phyloP scores from a whole-genome alignment of 1,140 invertebrate species.

The Grapholita molesta region DNA sequence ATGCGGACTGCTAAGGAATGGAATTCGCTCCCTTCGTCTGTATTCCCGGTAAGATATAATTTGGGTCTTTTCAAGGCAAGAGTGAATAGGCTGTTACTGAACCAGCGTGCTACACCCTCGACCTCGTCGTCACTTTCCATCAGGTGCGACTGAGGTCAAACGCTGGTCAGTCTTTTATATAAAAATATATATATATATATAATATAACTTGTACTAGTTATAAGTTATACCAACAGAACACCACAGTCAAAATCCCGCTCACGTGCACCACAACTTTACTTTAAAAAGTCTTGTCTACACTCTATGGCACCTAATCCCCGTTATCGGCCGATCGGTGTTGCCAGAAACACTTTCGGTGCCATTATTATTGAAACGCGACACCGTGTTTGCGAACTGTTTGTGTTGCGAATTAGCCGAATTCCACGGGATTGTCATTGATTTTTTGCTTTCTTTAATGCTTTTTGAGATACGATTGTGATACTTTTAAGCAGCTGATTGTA shows the following conservation, averaged over 20 bases:
- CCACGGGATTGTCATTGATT: not conserved
- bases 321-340: constrained; percentile 3
- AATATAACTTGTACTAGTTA: no score
- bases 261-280: not conserved
- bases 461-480: not conserved
- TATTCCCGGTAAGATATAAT: no score
- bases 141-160: no score
- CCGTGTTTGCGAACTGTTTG: not conserved
- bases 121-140: no score
- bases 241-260: not conserved
- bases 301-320: no score
- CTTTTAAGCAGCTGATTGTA: not conserved
- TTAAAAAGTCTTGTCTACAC: not conserved
- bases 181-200: no score
- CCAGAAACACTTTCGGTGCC: constrained; percentile 15
- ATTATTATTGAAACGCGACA: constrained; percentile 3
- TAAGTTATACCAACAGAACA: not conserved
- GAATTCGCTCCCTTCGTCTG: no score
- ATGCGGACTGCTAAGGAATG: no score
- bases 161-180: no score
- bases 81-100: no score
- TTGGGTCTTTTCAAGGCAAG: no score
- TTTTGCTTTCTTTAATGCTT: not conserved
- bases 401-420: not conserved
- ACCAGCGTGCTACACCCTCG: no score